phyloP scores from a whole-genome alignment of 2,113 vertebrate species.

The Uria aalge region DNA sequence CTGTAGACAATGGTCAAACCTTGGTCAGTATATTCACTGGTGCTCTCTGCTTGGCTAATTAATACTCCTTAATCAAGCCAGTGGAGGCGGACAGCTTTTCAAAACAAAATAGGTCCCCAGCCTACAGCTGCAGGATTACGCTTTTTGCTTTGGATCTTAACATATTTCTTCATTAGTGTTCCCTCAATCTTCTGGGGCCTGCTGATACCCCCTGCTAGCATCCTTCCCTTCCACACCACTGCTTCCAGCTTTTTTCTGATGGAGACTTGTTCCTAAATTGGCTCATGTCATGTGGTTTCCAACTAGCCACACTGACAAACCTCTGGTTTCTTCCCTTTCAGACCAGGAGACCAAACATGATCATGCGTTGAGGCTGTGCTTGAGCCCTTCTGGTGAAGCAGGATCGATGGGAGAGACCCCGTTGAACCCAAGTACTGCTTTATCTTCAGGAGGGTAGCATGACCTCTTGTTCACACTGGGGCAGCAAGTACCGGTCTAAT shows the following conservation, averaged over 20 bases:
- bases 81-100: background rate
- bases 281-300: background rate
- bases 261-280: background rate
- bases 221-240: background rate
- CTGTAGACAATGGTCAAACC: background rate
- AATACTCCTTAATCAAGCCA: background rate
- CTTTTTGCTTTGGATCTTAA: background rate
- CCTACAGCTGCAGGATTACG: background rate
- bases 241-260: background rate
- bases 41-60: background rate
- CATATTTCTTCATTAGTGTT: background rate
- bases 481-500: background rate
- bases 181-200: background rate
- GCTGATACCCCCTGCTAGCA: background rate
- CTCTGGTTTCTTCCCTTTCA: background rate
- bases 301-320: background rate
- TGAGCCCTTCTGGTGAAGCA: background rate
- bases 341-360: background rate
- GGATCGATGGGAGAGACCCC: background rate
- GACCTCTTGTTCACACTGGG: background rate
- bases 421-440: background rate
- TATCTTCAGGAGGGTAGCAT: background rate
- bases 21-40: background rate
- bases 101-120: background rate
- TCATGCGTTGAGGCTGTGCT: background rate